Conservation (phyloP, 1,140 invertebrate species). For the Bombus superbus region DNA sequence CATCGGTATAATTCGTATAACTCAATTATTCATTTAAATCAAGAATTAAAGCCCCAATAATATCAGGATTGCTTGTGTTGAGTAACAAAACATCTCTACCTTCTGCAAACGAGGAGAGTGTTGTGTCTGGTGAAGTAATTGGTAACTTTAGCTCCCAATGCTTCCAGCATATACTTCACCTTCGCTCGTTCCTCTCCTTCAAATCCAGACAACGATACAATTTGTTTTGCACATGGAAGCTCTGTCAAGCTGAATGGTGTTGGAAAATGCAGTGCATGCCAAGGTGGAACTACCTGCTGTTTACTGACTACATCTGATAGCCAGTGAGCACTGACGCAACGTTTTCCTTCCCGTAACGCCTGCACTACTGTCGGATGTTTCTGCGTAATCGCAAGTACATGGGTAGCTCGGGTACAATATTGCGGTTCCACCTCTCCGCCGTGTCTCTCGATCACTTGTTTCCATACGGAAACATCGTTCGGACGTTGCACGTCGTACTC, state of each 20-base stretch:
- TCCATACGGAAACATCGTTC: constrained; percentile 89
- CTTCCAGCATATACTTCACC: constrained; percentile 92
- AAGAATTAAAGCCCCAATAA: neutral
- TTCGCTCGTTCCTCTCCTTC: constrained; percentile 90
- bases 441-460: constrained; percentile 91
- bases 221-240: constrained; percentile 86
- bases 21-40: neutral
- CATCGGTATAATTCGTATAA: neutral
- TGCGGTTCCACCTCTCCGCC: constrained; percentile 94
- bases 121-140: constrained; percentile 90
- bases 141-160: constrained; percentile 92
- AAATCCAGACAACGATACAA: constrained; percentile 93
- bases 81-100: constrained; percentile 65
- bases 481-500: constrained; percentile 86
- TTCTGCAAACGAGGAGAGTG: constrained; percentile 87
- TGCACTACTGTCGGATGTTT: constrained; percentile 94
- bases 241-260: constrained; percentile 88
- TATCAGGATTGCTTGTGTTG: neutral
- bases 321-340: constrained; percentile 97
- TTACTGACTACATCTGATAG: constrained; percentile 93
- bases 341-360: constrained; percentile 86
- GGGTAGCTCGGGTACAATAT: constrained; percentile 94
- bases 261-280: constrained; percentile 95
- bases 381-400: constrained; percentile 95
- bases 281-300: constrained; percentile 94